Evolutionary conservation across 1,140 invertebrate species (phyloP), one percentile per base, ranked within the genome.

Genomic region (Leptoteleia sp.): DNA sequence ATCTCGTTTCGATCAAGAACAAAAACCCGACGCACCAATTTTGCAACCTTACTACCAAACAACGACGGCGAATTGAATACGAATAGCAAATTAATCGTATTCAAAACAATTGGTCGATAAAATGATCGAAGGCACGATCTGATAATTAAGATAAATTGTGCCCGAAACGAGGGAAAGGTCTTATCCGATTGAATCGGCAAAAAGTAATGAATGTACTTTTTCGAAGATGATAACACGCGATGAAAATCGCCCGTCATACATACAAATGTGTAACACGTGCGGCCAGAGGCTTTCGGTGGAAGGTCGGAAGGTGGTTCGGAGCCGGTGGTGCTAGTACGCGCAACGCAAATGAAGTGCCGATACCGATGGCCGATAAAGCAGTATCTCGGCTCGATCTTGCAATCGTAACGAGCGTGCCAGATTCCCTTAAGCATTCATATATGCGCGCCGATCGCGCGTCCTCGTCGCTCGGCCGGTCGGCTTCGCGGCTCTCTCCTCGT

Each of bases 341-440:
- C 59, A 43, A 80, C 65, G 52, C 80, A 76, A 62, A 72, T 68
- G 76, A 80, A 64, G 79, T 83, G 82, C 75, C 79, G 84, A 84
- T 87, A 85, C 81, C 79, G 80, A 84, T 82, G 67, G 57, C 42
- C 65, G 82, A 81, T 65, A 81, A 73, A 64, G 45, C 68, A 12
- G 25, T 81, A 81, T 83, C 81, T 29, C 1, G 4, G 80, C 64
- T 76, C 79, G 80, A 87, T 86, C 84, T 84, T 73, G 77, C 81
- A 81, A 78, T 71, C 80, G 81, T 84, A 84, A 83, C 85, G 84
- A 84, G 85, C 77, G 83, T 81, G 81, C 82, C 81, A 83, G 82
- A 89, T 86, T 88, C 84, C 85, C 88, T 87, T 88, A 88, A 85
- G 82, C 85, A 89, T 89, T 89, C 85, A 89, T 88, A 85, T 89